Percentiles rank a stretch among this genome's conserved stretches.
Evolutionary conservation across 2,888 invertebrate species (phyloP).

Genomic region (Graphium colonna): DNA sequence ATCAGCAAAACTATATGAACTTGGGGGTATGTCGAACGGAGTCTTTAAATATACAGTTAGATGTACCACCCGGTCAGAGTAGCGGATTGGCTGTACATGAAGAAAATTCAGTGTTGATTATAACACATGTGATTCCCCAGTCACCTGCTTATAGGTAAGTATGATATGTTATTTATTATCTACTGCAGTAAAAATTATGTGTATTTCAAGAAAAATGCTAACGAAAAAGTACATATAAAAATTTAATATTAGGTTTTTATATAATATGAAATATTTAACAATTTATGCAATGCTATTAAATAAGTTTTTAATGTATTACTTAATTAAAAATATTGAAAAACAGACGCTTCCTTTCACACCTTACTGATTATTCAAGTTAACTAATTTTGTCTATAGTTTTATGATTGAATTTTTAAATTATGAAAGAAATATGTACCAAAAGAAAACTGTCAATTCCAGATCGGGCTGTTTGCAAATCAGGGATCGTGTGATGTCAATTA

Average conservation of each 20-base stretch:
- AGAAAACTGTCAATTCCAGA: slow-evolving; percentile 50
- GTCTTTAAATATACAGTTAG: slow-evolving; percentile 65
- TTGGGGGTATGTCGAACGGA: slow-evolving; percentile 72
- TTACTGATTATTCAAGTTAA: no score
- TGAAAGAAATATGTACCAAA: background rate
- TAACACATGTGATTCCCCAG: slow-evolving; percentile 66
- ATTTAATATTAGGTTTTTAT: no score
- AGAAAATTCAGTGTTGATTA: slow-evolving; percentile 56
- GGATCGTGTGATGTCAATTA: slow-evolving; percentile 91
- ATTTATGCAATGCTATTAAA: no score
- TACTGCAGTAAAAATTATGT: no score
- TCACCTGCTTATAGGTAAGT: slow-evolving; percentile 69
- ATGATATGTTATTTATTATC: no score
- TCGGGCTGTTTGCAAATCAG: slow-evolving; percentile 88
- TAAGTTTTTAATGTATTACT: no score
- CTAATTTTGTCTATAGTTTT: background rate
- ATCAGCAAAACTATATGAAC: slow-evolving; percentile 67
- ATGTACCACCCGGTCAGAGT: slow-evolving; percentile 69
- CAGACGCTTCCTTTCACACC: no score
- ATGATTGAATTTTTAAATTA: no score
- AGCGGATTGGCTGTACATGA: slow-evolving; percentile 67
- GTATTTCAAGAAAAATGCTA: no score
- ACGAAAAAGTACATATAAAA: no score
- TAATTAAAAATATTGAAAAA: no score
- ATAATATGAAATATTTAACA: no score